Evolutionary conservation across 2,113 vertebrate genomes (phyloP), one percentile per base, ranked within the genome.

Genomic region (Ascaphus truei): DNA sequence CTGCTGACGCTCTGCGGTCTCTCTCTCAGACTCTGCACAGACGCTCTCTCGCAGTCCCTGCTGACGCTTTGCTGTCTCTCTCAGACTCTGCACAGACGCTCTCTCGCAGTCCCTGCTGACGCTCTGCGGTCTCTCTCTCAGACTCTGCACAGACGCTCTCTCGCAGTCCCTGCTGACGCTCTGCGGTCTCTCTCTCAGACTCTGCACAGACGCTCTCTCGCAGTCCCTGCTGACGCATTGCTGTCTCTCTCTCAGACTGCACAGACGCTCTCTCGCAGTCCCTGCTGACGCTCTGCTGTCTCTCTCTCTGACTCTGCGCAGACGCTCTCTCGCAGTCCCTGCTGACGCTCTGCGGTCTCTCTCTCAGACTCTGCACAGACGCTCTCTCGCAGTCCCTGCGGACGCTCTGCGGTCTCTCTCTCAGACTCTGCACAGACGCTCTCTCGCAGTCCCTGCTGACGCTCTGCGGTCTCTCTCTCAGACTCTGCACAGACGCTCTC

Each of bases 111-210:
- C 12, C 3, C 4, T 1, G 15, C n/a, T n/a, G n/a, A n/a, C n/a
- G n/a, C n/a, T n/a, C n/a, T n/a, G n/a, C 4, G 26, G 4, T 25
- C 29, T 4, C 23, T 60, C 9, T n/a, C 51, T 53, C 15, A 0
- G 8, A 13, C 10, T 37, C n/a, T 33, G 6, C 2, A 22, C 16
- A 11, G 31, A 15, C 6, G 51, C 26, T 53, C 10, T n/a, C 26
- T 52, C 23, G 6, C 50, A 26, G 3, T 5, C 2, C 23, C 11
- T 9, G 10, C 26, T 30, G 3, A 13, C 26, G 15, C 12, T 31
- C 51, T 8, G 55, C 22, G 0, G 2, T 3, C 0, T 30, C 47
- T 8, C 20, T 9, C 33, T n/a, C n/a, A n/a, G 7, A 3, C 20
- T 1, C 10, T 27, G n/a, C n/a, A n/a, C 6, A 1, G 9, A 3